Conservation (phyloP, 2,113 vertebrate genomes). For the Daubentonia madagascariensis region DNA sequence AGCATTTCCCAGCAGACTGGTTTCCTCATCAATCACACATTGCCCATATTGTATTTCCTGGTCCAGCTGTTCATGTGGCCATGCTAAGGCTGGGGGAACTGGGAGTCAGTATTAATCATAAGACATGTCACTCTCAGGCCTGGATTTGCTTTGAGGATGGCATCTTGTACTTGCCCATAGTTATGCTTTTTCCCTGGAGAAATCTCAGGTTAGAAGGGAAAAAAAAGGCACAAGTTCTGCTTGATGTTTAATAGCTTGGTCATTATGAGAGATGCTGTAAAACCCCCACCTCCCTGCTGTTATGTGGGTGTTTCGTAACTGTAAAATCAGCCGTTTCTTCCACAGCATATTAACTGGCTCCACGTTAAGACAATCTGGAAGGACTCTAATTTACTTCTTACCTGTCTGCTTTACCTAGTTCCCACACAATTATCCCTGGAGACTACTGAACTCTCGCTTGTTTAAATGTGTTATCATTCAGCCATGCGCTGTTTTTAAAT, state of each 20-base stretch:
- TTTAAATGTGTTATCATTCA: not conserved
- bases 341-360: not conserved
- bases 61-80: not conserved
- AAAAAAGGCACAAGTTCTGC: constrained; percentile 23
- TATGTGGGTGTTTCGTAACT: constrained; percentile 52
- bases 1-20: not conserved
- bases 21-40: not conserved
- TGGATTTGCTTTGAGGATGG: constrained; percentile 42
- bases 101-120: constrained; percentile 37
- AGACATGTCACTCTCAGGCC: constrained; percentile 19
- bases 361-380: not conserved
- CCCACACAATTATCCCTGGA: not conserved
- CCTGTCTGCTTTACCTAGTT: not conserved
- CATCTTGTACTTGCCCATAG: constrained; percentile 36
- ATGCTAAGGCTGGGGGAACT: not conserved
- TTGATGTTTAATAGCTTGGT: constrained; percentile 79
- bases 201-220: constrained; percentile 35
- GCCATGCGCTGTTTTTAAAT: not conserved
- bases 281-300: constrained; percentile 64
- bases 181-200: constrained; percentile 59
- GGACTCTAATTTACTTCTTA: not conserved
- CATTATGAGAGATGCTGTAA: constrained; percentile 72
- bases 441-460: rapidly evolving
- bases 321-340: not conserved
- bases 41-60: not conserved